A percentile compares a stretch with the other conserved stretches of the same genome.
These are phyloP conservation scores for Chloroceryle inda DNA, from an alignment of 2,797 vertebrate species.

Conservation along the genomic window DNA sequence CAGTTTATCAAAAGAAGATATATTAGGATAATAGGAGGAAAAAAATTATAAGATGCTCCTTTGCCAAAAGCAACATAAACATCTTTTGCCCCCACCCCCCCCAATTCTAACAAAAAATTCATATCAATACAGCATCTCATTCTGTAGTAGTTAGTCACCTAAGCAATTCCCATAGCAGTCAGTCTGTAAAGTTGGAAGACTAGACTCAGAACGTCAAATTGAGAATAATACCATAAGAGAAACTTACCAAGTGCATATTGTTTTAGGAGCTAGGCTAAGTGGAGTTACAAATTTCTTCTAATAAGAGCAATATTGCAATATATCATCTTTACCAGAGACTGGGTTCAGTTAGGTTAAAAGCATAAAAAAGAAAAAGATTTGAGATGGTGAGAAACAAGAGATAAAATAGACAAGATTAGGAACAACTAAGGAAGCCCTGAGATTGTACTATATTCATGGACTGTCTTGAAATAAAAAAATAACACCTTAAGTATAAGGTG, in stretches of 20 bases:
- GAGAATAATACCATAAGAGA: background rate
- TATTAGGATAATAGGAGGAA: background rate
- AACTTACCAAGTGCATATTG: background rate
- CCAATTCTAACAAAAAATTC: background rate
- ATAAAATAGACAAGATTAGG: background rate
- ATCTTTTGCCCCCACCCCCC: rapidly evolving
- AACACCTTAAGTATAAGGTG: background rate
- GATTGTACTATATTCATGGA: background rate
- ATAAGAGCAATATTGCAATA: background rate
- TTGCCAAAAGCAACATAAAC: background rate
- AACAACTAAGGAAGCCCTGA: background rate
- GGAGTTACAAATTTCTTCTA: background rate
- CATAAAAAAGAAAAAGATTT: background rate
- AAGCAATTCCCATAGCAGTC: background rate
- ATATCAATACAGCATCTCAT: background rate
- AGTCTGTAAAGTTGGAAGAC: background rate
- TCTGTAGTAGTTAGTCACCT: background rate
- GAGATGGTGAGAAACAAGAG: background rate
- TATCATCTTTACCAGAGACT: background rate
- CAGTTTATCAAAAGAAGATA: background rate
- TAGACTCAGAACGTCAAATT: background rate
- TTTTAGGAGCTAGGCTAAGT: background rate
- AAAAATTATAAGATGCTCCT: background rate
- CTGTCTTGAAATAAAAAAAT: background rate
- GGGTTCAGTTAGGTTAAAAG: background rate